Evolutionary conservation across 2,113 vertebrate species (phyloP), one percentile per base, ranked within the genome.

Genomic region (Oostethus manadensis): DNA sequence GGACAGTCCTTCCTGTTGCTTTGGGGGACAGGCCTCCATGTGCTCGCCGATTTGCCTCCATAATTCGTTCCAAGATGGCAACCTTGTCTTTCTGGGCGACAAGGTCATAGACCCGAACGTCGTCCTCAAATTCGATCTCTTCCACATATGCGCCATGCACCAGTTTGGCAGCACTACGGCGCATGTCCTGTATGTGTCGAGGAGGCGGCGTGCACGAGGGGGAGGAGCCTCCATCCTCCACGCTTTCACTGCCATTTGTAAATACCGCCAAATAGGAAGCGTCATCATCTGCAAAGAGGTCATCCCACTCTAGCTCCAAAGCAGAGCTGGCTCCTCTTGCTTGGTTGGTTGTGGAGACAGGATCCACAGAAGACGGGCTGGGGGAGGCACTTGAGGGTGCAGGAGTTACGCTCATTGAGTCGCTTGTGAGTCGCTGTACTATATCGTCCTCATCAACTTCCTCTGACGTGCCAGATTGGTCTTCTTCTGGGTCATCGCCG

Each of bases 71-170:
- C 70, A 82, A 60, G 17, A 79, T 63, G 18, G 72, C 76, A 0
- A 90, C 89, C 51, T 89, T 85, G 40, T 98, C 94, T 63, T 90
- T 94, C 77, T 93, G 85, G 0, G 94, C 93, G 14, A 96, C 92
- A 0, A 98, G 84, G 73, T 93, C 86, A 48, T 98, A 99, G 58
- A 96, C 93, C 75, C 94, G 89, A 22, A 95, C 89, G 1, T 98
- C 96, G 2, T 96, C 93, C 83, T 97, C 91, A 56, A 98, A 98
- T 68, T 98, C 95, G 0, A 91, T 90, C 51, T 99, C 96, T 56
- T 99, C 96, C 0, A 96, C 89, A 22, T 99, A 98, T 6, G 94
- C 88, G 4, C 94, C 84, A 0, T 79, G 91, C 67, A 98, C 77
- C 35, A 96, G 84, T 86, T 90, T 91, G 66, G 92, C 92, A 15